phyloP scores from a whole-genome alignment of 1,140 invertebrate species.

The Myzus persicae region DNA sequence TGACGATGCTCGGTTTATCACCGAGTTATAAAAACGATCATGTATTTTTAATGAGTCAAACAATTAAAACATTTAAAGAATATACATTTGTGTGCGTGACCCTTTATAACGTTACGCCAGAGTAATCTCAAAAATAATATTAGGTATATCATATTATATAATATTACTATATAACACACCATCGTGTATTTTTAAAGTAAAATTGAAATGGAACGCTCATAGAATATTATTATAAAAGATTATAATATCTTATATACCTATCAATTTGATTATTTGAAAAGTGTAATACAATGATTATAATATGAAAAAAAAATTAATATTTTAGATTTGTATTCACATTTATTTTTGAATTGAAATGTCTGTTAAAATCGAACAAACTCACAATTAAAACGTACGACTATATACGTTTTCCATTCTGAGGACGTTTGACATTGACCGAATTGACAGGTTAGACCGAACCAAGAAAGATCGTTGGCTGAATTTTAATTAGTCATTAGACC shows the following conservation, averaged over 20 bases:
- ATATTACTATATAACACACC: too few species aligned
- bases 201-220: too few species aligned
- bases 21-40: background rate
- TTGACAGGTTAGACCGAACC: background rate
- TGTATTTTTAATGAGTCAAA: background rate
- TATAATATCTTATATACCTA: too few species aligned
- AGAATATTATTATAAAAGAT: too few species aligned
- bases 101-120: background rate
- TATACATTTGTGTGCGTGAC: background rate
- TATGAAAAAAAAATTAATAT: background rate
- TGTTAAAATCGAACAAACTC: background rate
- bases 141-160: too few species aligned
- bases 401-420: background rate
- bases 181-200: too few species aligned
- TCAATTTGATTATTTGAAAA: too few species aligned
- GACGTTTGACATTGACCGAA: constrained; percentile 48
- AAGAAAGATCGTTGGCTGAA: background rate
- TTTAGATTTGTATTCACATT: background rate
- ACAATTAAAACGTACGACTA: background rate
- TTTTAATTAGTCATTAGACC: background rate
- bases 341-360: background rate
- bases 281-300: background rate
- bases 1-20: background rate
- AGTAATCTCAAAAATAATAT: background rate
- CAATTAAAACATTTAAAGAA: background rate